phyloP scores from a whole-genome alignment of 2,113 vertebrate species.

The Coryphaenoides rupestris region DNA sequence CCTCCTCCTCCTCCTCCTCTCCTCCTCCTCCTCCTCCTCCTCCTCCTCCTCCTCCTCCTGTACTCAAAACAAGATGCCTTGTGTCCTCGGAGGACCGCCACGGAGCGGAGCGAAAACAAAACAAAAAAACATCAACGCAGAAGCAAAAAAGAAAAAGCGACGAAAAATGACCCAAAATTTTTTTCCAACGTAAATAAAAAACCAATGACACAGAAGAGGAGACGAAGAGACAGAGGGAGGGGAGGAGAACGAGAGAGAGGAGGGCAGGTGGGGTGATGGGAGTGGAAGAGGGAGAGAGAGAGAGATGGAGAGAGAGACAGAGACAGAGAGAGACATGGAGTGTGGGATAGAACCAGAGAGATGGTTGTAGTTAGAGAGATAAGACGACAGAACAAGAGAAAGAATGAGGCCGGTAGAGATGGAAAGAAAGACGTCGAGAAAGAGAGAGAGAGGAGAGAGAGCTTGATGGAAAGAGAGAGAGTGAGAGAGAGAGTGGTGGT shows the following conservation, averaged over 20 bases:
- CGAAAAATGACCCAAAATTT: no score
- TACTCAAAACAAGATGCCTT: conserved; percentile 31
- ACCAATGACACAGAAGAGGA: not conserved
- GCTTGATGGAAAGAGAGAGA: no score
- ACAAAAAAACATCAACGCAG: no score
- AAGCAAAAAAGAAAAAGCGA: no score
- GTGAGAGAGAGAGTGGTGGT: no score
- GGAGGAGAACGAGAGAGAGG: not conserved
- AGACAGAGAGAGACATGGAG: conserved; percentile 15
- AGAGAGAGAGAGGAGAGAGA: not conserved
- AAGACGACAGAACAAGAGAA: conserved; percentile 1
- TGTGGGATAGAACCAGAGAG: not conserved
- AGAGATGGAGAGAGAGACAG: not conserved
- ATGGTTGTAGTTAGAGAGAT: no score
- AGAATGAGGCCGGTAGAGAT: not conserved
- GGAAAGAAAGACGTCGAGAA: not conserved
- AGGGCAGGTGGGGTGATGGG: not conserved
- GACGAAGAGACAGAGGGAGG: not conserved
- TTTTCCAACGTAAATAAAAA: no score
- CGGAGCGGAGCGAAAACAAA: no score
- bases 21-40: conserved; percentile 14
- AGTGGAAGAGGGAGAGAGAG: not conserved
- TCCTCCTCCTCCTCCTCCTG: conserved; percentile 10
- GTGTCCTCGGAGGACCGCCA: conserved; percentile 11
- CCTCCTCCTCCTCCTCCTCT: conserved; percentile 6